A percentile compares a stretch with the other conserved stretches of the same genome.
Evolutionary conservation across 1,140 invertebrate genomes (phyloP).

Genomic region (Drosophila subpulchrella): DNA sequence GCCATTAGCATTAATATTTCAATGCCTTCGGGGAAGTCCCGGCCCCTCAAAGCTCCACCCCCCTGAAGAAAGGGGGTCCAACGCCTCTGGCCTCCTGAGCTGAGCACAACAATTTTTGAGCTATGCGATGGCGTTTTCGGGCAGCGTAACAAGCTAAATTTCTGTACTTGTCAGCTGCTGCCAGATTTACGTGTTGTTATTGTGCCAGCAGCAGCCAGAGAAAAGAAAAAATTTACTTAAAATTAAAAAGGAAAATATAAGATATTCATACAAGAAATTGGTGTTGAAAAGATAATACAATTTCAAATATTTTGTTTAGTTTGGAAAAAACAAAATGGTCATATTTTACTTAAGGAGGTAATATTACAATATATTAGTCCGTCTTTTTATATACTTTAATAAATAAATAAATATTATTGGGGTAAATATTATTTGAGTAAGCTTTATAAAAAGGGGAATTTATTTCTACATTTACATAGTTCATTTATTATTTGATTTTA

Average conservation of each 20-base stretch:
- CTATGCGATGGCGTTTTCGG: conserved; percentile 44
- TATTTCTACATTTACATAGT: no score
- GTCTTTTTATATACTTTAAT: no score
- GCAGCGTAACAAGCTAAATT: conserved; percentile 54
- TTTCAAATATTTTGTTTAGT: neutral
- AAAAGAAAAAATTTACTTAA: conserved; percentile 23
- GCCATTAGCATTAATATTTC: conserved; percentile 81
- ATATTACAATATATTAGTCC: neutral
- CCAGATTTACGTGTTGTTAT: conserved; percentile 79
- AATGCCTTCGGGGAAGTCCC: conserved; percentile 50
- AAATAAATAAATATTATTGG: no score
- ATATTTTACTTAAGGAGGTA: neutral
- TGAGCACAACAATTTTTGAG: conserved; percentile 62
- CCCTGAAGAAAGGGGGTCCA: neutral
- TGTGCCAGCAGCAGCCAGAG: conserved; percentile 46
- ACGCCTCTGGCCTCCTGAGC: neutral
- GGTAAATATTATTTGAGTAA: no score
- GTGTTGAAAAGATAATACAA: neutral
- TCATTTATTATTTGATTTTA: no score
- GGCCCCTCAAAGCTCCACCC: neutral
- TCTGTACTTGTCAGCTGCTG: conserved; percentile 66
- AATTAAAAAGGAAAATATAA: conserved; percentile 2
- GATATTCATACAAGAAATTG: neutral
- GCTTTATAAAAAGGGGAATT: no score
- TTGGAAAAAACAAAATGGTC: neutral